Base-by-base conservation (phyloP, 2,113 vertebrate species). In the Spea multiplicata region DNA sequence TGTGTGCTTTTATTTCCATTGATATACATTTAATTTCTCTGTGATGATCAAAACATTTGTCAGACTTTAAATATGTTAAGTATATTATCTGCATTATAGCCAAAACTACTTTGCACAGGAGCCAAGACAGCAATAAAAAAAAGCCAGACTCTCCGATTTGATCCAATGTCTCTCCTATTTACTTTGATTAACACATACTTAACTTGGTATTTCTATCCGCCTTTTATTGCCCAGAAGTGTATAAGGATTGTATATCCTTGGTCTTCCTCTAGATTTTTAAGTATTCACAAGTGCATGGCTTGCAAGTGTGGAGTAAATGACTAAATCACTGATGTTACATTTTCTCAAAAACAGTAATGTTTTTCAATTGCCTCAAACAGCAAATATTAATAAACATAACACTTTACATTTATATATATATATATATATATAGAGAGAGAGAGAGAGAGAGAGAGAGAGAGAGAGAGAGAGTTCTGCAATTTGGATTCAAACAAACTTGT, bases 11-110 rank as follows among this genome's bases (percentile, higher is more conserved):
- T 52, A 82, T 83, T 87, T 76, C 83, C 87, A 81, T 83, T 88
- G 84, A 83, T 86, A 84, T 48, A 59, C 84, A 80, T 86, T 88
- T 0, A 0, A 81, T 84, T 89, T 88, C 53, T 88, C 88, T 78
- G 84, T 85, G 85, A 84, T 86, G 89, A 90, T 90, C 88, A 92
- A 91, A 91, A 78, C 87, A 87, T 85, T 67, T 79, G 77, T 64
- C 77, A 87, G 80, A 82, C 66, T 86, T 87, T 80, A 81, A 88
- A 84, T 80, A 86, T 84, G 84, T 88, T 85, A 72, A 78, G 65
- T 85, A 76, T 85, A 86, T 84, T 5, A 82, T 82, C 87, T 86
- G 77, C 78, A 77, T 87, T 85, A 73, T 87, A 86, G 82, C 85
- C 85, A 83, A 64, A 88, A 84, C 84, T 87, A 81, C 80, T 91